These are phyloP conservation scores for Natrix natrix DNA, from an alignment of 2,797 vertebrate species.

Conservation along the genomic window DNA sequence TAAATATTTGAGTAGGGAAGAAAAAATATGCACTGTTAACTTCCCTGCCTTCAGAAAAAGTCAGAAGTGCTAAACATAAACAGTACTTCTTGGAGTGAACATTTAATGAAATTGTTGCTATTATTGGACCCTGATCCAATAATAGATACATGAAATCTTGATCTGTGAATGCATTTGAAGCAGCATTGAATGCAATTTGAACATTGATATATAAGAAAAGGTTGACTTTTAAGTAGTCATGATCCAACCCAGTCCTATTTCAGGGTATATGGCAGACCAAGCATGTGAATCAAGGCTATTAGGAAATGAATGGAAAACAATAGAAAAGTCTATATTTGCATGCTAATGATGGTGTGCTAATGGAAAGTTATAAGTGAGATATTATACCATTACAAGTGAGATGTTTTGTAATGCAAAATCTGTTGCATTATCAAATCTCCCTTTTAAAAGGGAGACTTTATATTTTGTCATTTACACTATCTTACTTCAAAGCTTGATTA, in stretches of 20 bases:
- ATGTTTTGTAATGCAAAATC: neutral
- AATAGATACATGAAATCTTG: neutral
- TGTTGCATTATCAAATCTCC: neutral
- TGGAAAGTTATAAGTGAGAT: neutral
- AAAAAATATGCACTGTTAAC: neutral
- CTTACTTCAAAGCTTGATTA: neutral
- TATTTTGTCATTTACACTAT: neutral
- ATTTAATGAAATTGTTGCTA: neutral
- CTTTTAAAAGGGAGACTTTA: neutral
- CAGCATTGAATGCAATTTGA: neutral
- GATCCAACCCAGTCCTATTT: neutral
- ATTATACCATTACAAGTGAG: neutral
- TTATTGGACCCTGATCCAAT: neutral
- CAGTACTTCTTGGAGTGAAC: neutral
- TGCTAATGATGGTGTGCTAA: neutral
- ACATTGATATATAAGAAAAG: neutral
- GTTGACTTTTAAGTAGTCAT: neutral
- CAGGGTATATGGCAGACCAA: neutral
- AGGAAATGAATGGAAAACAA: neutral
- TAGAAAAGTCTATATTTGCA: neutral
- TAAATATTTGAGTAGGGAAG: neutral
- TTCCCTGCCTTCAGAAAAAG: neutral
- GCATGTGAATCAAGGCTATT: neutral
- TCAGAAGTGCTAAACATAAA: neutral
- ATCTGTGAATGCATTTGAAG: neutral